phyloP scores from a whole-genome alignment of 2,888 invertebrate genomes.

The Catocala fraxini region DNA sequence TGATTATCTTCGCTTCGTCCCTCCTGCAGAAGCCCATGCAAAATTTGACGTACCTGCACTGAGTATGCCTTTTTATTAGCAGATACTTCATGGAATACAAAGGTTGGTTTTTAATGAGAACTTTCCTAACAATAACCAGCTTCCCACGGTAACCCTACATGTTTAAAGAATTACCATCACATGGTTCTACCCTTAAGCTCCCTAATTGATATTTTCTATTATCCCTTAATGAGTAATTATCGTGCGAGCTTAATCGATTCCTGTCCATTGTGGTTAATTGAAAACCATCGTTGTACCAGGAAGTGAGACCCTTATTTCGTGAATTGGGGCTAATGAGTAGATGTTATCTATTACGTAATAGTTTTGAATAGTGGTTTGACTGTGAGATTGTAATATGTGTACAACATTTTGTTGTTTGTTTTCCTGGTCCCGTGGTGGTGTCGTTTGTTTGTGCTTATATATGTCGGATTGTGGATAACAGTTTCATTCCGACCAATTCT shows the following conservation, averaged over 20 bases:
- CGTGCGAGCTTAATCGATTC: constrained; percentile 49
- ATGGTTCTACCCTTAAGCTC: constrained; percentile 22
- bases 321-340: constrained; percentile 27
- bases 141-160: constrained; percentile 39
- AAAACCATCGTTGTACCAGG: constrained; percentile 49
- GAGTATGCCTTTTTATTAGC: no score
- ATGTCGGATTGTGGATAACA: no score
- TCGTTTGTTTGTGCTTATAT: no score
- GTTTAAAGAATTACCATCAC: constrained; percentile 17
- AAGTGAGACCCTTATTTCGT: constrained; percentile 44
- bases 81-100: neutral
- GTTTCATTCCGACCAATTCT: no score
- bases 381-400: no score
- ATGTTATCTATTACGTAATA: constrained; percentile 25
- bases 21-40: no score
- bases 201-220: constrained; percentile 45
- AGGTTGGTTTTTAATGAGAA: neutral
- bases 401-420: no score
- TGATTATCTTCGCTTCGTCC: no score
- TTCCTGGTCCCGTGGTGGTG: no score
- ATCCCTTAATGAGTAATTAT: constrained; percentile 43
- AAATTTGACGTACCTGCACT: no score
- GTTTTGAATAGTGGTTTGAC: constrained; percentile 20
- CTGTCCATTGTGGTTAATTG: constrained; percentile 50
- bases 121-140: neutral